phyloP scores from a whole-genome alignment of 2,113 vertebrate species.

The Clarias gariepinus region DNA sequence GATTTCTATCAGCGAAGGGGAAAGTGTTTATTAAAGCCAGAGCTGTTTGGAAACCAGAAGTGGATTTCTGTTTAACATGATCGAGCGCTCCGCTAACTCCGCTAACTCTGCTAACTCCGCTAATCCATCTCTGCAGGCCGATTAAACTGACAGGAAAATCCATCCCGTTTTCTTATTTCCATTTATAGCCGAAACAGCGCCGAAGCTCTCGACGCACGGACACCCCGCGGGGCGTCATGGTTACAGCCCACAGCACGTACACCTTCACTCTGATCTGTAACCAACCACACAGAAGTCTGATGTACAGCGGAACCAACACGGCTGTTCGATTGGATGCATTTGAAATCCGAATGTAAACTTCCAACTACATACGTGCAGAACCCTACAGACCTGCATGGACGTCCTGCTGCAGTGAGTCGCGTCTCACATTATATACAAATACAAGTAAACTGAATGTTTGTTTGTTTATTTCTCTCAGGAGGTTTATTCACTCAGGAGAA shows the following conservation, averaged over 20 bases:
- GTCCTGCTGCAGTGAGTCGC: background rate
- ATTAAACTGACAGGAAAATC: background rate
- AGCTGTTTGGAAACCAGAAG: background rate
- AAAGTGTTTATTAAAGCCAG: background rate
- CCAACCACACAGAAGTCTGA: too few relatives aligned
- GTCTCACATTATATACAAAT: too few relatives aligned
- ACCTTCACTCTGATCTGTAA: background rate
- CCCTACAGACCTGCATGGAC: background rate
- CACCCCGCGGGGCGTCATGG: background rate
- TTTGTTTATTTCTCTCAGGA: too few relatives aligned
- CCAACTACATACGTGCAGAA: background rate
- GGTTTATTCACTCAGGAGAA: too few relatives aligned
- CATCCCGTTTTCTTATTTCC: background rate
- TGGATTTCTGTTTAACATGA: background rate
- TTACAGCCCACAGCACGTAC: background rate
- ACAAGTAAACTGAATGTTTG: too few relatives aligned
- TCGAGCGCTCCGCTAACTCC: background rate
- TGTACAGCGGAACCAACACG: too few relatives aligned
- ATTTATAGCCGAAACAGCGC: background rate
- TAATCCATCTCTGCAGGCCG: background rate
- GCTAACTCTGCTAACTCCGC: background rate
- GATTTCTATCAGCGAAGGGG: slow-evolving; percentile 3
- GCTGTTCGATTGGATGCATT: too few relatives aligned
- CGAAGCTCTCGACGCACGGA: background rate
- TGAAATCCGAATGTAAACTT: too few relatives aligned